Evolutionary conservation across 2,113 vertebrate genomes (phyloP).

Genomic region (Telmatochromis brichardi): DNA sequence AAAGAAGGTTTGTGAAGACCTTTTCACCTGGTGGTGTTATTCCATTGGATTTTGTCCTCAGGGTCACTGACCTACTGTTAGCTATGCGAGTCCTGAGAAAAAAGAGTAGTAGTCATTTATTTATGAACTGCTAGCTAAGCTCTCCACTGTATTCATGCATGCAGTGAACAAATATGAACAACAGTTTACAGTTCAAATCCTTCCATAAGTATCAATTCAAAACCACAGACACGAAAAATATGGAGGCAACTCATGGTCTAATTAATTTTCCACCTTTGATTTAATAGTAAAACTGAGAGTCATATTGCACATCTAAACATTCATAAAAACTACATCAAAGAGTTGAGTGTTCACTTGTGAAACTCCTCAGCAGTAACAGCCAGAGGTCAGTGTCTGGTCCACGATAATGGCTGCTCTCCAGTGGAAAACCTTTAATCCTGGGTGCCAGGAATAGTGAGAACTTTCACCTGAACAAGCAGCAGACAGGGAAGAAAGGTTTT

Average conservation of each 20-base stretch:
- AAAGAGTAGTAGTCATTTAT: background rate
- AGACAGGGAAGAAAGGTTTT: background rate
- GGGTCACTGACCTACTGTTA: background rate
- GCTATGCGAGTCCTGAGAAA: background rate
- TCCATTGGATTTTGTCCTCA: background rate
- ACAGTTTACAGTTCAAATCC: background rate
- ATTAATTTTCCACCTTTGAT: background rate
- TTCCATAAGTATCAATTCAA: background rate
- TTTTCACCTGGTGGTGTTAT: background rate
- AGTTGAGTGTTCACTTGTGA: background rate
- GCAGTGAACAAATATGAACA: background rate
- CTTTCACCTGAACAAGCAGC: conserved; percentile 31
- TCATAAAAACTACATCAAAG: background rate
- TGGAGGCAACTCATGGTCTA: background rate
- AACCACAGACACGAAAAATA: background rate
- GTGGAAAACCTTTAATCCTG: conserved; percentile 16
- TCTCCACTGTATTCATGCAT: background rate
- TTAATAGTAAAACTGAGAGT: background rate
- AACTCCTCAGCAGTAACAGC: background rate
- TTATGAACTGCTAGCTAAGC: background rate
- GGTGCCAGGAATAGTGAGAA: background rate
- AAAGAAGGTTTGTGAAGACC: background rate
- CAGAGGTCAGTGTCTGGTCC: conserved; percentile 1
- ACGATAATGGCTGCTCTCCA: background rate
- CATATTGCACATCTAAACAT: background rate